Conservation (phyloP, 2,888 invertebrate genomes). For the Sinohyriopsis cumingii region DNA sequence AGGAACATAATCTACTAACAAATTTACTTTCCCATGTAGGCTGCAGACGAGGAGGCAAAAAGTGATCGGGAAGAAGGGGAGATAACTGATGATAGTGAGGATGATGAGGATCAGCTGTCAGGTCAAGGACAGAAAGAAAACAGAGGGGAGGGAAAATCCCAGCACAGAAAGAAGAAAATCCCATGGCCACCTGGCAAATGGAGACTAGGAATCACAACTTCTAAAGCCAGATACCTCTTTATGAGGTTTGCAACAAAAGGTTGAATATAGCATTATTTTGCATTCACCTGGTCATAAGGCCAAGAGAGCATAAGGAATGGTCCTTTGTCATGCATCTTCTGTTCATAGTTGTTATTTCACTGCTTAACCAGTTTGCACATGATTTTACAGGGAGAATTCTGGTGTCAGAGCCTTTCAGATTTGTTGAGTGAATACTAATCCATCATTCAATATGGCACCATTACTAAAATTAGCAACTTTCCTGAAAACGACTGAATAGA, state of each 20-base stretch:
- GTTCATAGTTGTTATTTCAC: background rate
- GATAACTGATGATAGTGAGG: constrained; percentile 24
- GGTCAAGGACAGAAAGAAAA: constrained; percentile 4
- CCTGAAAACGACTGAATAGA: no score
- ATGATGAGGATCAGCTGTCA: background rate
- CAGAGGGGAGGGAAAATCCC: background rate
- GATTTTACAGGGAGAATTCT: no score
- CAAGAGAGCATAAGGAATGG: background rate
- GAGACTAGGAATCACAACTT: constrained; percentile 80
- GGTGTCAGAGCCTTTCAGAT: no score
- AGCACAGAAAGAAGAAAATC: constrained; percentile 21
- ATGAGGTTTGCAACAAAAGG: constrained; percentile 84
- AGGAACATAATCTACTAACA: no score
- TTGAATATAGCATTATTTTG: constrained; percentile 13
- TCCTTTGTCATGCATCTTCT: background rate
- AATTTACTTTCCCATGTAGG: no score
- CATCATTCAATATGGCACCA: no score
- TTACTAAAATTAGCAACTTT: no score
- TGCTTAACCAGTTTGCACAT: no score
- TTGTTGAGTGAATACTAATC: no score
- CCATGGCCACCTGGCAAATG: constrained; percentile 80
- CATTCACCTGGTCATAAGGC: background rate
- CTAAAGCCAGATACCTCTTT: constrained; percentile 81
- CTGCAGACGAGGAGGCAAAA: constrained; percentile 21
- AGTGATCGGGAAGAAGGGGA: constrained; percentile 35